Evolutionary conservation across 2,888 invertebrate genomes (phyloP).

Genomic region (Philereme vetulata): DNA sequence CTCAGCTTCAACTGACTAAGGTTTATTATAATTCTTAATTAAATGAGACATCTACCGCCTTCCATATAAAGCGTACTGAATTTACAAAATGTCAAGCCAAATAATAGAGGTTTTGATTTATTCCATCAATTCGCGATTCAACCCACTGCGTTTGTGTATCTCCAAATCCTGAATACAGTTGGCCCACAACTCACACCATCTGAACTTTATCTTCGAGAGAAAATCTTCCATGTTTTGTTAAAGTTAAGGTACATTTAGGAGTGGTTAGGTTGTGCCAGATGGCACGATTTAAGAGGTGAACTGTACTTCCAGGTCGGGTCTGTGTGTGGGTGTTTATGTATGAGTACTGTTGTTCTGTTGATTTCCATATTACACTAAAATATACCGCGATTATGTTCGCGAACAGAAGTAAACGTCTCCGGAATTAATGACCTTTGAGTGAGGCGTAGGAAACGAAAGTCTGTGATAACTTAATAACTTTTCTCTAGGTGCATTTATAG

Average conservation of each 20-base stretch:
- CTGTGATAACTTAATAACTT: neutral
- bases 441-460: neutral
- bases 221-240: neutral
- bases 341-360: slow-evolving; percentile 24
- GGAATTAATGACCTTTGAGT: slow-evolving; percentile 1
- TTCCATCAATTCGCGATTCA: slow-evolving; percentile 23
- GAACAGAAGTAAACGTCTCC: slow-evolving; percentile 16
- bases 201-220: neutral
- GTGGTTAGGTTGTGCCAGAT: neutral
- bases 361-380: slow-evolving; percentile 24
- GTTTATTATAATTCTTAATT: slow-evolving; percentile 10
- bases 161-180: slow-evolving; percentile 8
- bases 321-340: slow-evolving; percentile 23
- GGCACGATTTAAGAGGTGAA: slow-evolving; percentile 8
- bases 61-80: neutral
- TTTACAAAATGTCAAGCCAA: slow-evolving; percentile 18
- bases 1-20: slow-evolving; percentile 1
- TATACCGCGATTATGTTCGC: slow-evolving; percentile 10
- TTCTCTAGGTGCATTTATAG: no score
- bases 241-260: neutral
- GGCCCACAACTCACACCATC: slow-evolving; percentile 1
- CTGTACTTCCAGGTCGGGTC: slow-evolving; percentile 18
- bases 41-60: slow-evolving; percentile 3
- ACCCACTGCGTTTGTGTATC: slow-evolving; percentile 20
- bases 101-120: slow-evolving; percentile 27